A percentile compares a stretch with the other conserved stretches of the same genome.
phyloP scores from a whole-genome alignment of 2,888 invertebrate genomes.

The Crioceris asparagi region DNA sequence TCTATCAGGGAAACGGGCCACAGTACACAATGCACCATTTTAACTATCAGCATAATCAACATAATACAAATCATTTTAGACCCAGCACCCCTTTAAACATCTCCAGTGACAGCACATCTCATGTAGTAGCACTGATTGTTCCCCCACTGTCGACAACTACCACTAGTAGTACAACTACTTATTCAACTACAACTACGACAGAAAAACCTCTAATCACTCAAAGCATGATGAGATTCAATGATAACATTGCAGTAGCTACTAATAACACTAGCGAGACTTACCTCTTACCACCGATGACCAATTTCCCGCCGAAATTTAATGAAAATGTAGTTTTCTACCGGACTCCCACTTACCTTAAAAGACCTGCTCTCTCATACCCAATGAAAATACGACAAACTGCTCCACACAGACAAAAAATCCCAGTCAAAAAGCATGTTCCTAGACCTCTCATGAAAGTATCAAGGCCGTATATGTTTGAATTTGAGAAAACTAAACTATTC shows the following conservation, averaged over 20 bases:
- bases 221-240: slow-evolving; percentile 6
- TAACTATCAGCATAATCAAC: slow-evolving; percentile 13
- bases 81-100: slow-evolving; percentile 19
- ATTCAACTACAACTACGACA: slow-evolving; percentile 13
- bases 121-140: slow-evolving; percentile 14
- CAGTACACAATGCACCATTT: slow-evolving; percentile 8
- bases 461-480: slow-evolving; percentile 5
- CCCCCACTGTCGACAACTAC: slow-evolving; percentile 27
- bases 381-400: slow-evolving; percentile 10
- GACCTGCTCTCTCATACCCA: slow-evolving; percentile 6
- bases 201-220: slow-evolving; percentile 19
- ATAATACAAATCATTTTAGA: slow-evolving; percentile 18
- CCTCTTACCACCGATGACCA: slow-evolving; percentile 13
- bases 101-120: slow-evolving; percentile 29
- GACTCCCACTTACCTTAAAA: slow-evolving; percentile 3
- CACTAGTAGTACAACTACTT: slow-evolving; percentile 21
- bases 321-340: slow-evolving; percentile 4
- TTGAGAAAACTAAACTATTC: slow-evolving; percentile 7
- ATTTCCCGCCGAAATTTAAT: slow-evolving; percentile 4
- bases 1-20: slow-evolving; percentile 13
- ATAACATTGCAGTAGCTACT: slow-evolving; percentile 12
- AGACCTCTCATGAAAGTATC: not conserved
- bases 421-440: not conserved
- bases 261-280: slow-evolving; percentile 11
- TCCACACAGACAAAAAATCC: not conserved